Conservation (phyloP, 2,888 invertebrate genomes). For the Tetranychus truncatus region DNA sequence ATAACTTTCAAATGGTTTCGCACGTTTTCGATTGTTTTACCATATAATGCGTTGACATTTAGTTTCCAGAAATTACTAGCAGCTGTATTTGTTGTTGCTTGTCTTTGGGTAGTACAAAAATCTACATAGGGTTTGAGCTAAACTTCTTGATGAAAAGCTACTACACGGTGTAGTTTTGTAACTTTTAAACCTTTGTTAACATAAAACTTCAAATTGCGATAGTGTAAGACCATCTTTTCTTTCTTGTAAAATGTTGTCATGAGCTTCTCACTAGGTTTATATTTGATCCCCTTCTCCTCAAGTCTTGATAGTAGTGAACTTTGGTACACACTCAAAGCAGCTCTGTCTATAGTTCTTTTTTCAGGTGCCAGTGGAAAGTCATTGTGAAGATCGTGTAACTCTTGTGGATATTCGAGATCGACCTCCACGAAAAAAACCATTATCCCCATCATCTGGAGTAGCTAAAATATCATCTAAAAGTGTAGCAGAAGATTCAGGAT, state of each 20-base stretch:
- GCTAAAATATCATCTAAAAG: background rate
- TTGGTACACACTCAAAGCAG: too few species aligned
- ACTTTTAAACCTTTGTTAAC: background rate
- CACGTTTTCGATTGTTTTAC: too few species aligned
- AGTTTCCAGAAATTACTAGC: too few species aligned
- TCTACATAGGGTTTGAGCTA: too few species aligned
- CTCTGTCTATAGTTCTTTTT: background rate
- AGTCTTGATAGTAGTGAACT: too few species aligned
- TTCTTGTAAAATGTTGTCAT: background rate
- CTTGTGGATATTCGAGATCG: background rate
- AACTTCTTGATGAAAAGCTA: background rate
- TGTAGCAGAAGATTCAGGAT: background rate
- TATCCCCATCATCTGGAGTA: background rate
- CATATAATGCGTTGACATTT: too few species aligned
- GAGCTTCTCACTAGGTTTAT: too few species aligned
- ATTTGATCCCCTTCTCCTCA: too few species aligned
- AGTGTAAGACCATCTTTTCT: background rate
- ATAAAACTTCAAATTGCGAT: background rate
- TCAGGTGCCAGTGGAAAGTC: constrained; percentile 1
- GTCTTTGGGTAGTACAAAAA: too few species aligned
- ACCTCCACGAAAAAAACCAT: background rate
- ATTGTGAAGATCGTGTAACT: background rate
- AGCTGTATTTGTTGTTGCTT: too few species aligned
- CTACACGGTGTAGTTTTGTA: background rate
- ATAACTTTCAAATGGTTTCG: too few species aligned